Percentiles rank a stretch among this genome's conserved stretches.
Conservation (phyloP, 1,140 invertebrate species). For the Aphis craccivora region DNA sequence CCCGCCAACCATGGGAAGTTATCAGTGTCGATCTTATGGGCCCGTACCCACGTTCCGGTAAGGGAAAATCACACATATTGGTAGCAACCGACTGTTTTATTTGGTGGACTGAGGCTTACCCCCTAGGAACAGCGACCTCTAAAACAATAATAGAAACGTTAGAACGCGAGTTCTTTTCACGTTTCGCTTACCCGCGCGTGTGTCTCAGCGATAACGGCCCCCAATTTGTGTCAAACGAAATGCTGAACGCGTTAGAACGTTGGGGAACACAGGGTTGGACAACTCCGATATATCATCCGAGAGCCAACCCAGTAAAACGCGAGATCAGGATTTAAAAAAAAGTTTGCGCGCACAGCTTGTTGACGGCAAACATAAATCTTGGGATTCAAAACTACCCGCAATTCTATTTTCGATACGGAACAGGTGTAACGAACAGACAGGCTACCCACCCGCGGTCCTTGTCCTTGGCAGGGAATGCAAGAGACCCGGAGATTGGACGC, state of each 20-base stretch:
- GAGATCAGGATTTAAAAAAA: neutral
- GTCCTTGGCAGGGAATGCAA: neutral
- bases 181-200: neutral
- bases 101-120: neutral
- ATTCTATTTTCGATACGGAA: too few species aligned
- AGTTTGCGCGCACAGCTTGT: too few species aligned
- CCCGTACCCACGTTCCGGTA: neutral
- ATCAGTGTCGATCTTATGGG: slow-evolving; percentile 1
- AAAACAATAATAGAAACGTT: neutral
- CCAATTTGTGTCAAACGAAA: neutral
- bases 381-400: too few species aligned
- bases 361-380: too few species aligned
- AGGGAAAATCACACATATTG: neutral
- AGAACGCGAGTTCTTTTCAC: slow-evolving; percentile 16
- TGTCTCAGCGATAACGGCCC: slow-evolving; percentile 8
- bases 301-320: neutral
- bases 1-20: neutral
- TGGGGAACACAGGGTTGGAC: slow-evolving; percentile 5
- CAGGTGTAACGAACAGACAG: too few species aligned
- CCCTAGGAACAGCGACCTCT: neutral
- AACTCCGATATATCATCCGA: neutral
- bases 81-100: slow-evolving; percentile 3
- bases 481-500: neutral
- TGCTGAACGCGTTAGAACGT: neutral
- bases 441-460: too few species aligned